Percentiles rank a stretch among this genome's conserved stretches.
These are phyloP conservation scores for Caerostris extrusa DNA, from an alignment of 1,140 invertebrate genomes.

Conservation along the genomic window DNA sequence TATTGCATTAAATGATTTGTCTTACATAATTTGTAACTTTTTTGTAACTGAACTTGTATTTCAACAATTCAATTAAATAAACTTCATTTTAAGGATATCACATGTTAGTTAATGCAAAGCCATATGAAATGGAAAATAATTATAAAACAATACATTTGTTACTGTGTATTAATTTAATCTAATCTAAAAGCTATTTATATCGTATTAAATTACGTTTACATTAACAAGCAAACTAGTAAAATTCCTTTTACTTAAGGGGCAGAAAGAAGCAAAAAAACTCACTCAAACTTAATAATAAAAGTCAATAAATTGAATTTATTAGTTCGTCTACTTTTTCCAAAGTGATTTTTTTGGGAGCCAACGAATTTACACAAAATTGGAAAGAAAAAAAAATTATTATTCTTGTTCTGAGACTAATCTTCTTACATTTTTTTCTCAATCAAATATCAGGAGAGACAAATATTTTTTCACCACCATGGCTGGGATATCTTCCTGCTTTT, in stretches of 20 bases:
- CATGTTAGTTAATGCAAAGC: too few relatives aligned
- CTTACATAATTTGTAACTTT: too few relatives aligned
- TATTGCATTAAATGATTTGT: too few relatives aligned
- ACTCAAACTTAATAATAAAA: neutral
- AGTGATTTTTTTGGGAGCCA: neutral
- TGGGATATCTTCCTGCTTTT: neutral
- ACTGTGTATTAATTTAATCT: too few relatives aligned
- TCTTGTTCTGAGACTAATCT: neutral
- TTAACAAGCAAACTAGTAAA: too few relatives aligned
- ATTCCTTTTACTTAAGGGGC: neutral
- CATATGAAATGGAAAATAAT: too few relatives aligned
- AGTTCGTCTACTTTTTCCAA: neutral
- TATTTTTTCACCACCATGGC: neutral
- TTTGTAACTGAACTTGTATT: too few relatives aligned
- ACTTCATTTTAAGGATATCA: too few relatives aligned
- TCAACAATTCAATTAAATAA: too few relatives aligned
- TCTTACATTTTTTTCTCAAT: slow-evolving; percentile 12
- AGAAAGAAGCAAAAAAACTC: neutral
- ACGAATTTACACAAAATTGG: neutral
- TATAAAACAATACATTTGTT: too few relatives aligned
- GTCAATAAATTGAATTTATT: slow-evolving; percentile 9
- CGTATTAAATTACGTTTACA: too few relatives aligned
- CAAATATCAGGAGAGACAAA: slow-evolving; percentile 17
- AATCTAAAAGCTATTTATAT: too few relatives aligned
- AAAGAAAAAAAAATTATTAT: neutral